Evolutionary conservation across 2,113 vertebrate genomes (phyloP).

Genomic region (Uria lomvia): DNA sequence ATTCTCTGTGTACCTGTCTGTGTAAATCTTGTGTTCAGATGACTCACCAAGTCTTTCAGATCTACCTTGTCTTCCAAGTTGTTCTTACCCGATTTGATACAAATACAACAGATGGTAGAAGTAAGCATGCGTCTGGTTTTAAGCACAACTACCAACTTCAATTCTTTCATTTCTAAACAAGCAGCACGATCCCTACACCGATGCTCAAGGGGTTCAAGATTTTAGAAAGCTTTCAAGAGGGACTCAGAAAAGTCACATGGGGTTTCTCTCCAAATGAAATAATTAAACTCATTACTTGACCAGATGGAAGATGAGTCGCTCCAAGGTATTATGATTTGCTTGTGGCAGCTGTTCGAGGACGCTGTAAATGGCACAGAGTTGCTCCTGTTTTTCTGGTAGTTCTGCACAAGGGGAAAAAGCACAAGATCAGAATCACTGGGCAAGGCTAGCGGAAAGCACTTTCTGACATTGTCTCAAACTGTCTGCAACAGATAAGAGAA

Average conservation of each 20-base stretch:
- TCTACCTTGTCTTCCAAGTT: not conserved
- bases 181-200: not conserved
- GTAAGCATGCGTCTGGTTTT: not conserved
- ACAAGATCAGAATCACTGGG: not conserved
- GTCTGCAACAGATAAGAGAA: not conserved
- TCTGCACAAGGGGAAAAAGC: conserved; percentile 68
- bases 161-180: not conserved
- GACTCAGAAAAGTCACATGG: not conserved
- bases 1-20: not conserved
- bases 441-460: not conserved
- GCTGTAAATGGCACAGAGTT: conserved; percentile 87
- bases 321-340: conserved; percentile 86
- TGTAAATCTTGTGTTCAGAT: not conserved
- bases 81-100: not conserved
- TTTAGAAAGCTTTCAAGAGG: not conserved
- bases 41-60: not conserved
- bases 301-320: conserved; percentile 93
- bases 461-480: not conserved
- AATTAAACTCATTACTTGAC: conserved; percentile 81
- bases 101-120: not conserved
- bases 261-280: not conserved
- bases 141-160: not conserved
- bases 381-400: conserved; percentile 91
- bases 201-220: not conserved
- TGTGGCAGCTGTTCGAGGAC: conserved; percentile 87